Conservation (phyloP, 2,113 vertebrate species). For the Opisthocomus hoazin region DNA sequence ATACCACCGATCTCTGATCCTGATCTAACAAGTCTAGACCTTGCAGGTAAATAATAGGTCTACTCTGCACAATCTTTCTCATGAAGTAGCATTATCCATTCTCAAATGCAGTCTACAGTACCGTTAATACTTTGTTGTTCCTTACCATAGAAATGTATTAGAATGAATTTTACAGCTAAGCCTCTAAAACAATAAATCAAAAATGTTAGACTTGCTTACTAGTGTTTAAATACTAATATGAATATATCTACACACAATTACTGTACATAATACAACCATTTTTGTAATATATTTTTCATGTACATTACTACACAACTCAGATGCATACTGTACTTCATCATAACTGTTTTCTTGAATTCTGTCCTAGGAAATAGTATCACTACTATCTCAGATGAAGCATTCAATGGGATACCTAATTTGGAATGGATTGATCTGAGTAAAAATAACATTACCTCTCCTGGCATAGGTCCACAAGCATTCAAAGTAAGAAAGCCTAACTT, state of each 20-base stretch:
- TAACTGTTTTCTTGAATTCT: not conserved
- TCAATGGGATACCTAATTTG: constrained; percentile 91
- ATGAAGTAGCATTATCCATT: not conserved
- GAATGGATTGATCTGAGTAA: constrained; percentile 94
- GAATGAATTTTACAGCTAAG: not conserved
- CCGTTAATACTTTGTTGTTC: not conserved
- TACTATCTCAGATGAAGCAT: constrained; percentile 84
- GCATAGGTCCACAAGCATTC: constrained; percentile 80
- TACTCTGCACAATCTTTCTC: not conserved
- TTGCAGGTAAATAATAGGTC: constrained; percentile 79
- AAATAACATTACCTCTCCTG: constrained; percentile 83
- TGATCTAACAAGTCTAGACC: constrained; percentile 84
- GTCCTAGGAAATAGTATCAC: constrained; percentile 86
- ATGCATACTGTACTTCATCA: not conserved
- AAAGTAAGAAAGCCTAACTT: constrained; percentile 75
- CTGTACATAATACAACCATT: not conserved
- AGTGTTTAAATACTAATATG: not conserved
- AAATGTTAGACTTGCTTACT: not conserved
- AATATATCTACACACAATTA: not conserved
- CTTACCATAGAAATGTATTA: not conserved
- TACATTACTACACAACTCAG: not conserved
- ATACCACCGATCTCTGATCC: constrained; percentile 85
- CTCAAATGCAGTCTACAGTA: not conserved
- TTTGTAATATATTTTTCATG: not conserved
- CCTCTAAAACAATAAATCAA: not conserved